Percentiles rank a stretch among this genome's conserved stretches.
phyloP scores from a whole-genome alignment of 2,888 invertebrate genomes.

The Kuschelorhynchus macadamiae region DNA sequence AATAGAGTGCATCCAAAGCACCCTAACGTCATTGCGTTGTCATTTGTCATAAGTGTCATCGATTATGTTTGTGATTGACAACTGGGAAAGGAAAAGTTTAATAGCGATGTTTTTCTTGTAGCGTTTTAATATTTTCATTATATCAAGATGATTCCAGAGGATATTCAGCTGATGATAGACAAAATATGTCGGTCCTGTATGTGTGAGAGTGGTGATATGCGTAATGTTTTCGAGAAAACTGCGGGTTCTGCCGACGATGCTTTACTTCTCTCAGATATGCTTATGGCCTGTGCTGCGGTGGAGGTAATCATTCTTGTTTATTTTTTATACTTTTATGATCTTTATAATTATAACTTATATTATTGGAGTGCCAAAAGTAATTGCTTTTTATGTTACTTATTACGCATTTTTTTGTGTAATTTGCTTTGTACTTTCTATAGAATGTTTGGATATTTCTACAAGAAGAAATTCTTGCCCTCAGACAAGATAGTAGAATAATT shows the following conservation, averaged over 20 bases:
- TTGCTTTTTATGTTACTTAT: too few relatives aligned
- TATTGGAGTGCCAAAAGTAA: too few relatives aligned
- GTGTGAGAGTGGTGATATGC: conserved; percentile 63
- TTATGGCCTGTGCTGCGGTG: conserved; percentile 67
- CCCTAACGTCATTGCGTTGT: too few relatives aligned
- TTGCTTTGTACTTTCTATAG: too few relatives aligned
- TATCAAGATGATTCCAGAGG: conserved; percentile 60
- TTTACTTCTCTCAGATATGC: conserved; percentile 65
- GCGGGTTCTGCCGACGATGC: conserved; percentile 59
- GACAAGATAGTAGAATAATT: too few relatives aligned
- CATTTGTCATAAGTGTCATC: too few relatives aligned
- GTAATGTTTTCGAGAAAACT: conserved; percentile 65
- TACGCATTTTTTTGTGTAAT: too few relatives aligned
- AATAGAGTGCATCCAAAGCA: too few relatives aligned
- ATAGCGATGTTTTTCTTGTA: conserved; percentile 16
- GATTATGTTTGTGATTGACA: not conserved
- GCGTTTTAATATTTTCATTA: conserved; percentile 13
- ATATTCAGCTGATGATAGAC: conserved; percentile 61
- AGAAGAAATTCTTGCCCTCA: too few relatives aligned
- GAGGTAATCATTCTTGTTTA: conserved; percentile 58
- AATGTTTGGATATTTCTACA: too few relatives aligned
- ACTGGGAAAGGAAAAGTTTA: not conserved
- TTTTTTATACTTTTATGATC: not conserved
- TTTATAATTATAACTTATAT: not conserved
- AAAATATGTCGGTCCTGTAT: conserved; percentile 68